Conservation (phyloP, 2,888 invertebrate genomes). For the Drosophila melanosoma region DNA sequence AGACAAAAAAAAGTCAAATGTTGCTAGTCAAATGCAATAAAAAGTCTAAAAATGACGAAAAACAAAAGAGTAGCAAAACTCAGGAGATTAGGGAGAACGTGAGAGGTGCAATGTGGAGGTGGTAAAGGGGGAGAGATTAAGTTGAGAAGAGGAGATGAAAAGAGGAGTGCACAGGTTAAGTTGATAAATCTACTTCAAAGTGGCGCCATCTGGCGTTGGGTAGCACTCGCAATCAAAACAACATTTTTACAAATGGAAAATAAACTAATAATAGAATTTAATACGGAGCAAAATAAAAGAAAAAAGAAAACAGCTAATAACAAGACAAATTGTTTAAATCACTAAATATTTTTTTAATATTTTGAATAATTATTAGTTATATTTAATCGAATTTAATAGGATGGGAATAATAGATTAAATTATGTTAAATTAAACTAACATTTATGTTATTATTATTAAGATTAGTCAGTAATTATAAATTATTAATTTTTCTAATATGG, state of each 20-base stretch:
- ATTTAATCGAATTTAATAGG: background rate
- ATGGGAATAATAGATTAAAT: background rate
- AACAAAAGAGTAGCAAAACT: slow-evolving; percentile 31
- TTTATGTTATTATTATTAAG: background rate
- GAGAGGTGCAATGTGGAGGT: background rate
- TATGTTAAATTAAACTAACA: background rate
- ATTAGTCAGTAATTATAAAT: background rate
- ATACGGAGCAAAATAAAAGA: background rate
- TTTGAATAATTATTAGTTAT: background rate
- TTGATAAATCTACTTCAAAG: background rate
- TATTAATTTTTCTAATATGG: background rate
- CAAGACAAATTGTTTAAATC: background rate
- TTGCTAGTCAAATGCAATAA: slow-evolving; percentile 54
- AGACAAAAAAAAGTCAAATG: slow-evolving; percentile 35
- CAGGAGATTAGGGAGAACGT: slow-evolving; percentile 32
- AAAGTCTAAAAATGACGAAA: slow-evolving; percentile 34
- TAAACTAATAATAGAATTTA: slow-evolving; percentile 12
- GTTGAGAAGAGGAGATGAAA: background rate
- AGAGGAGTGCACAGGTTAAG: background rate
- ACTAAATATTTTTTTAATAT: background rate
- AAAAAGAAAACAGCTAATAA: background rate
- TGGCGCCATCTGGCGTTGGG: slow-evolving; percentile 48
- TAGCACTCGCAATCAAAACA: background rate
- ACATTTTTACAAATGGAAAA: slow-evolving; percentile 24
- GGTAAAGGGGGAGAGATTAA: background rate